Evolutionary conservation across 1,140 invertebrate species (phyloP), one percentile per base, ranked within the genome.

Genomic region (Neotoxoptera formosana): DNA sequence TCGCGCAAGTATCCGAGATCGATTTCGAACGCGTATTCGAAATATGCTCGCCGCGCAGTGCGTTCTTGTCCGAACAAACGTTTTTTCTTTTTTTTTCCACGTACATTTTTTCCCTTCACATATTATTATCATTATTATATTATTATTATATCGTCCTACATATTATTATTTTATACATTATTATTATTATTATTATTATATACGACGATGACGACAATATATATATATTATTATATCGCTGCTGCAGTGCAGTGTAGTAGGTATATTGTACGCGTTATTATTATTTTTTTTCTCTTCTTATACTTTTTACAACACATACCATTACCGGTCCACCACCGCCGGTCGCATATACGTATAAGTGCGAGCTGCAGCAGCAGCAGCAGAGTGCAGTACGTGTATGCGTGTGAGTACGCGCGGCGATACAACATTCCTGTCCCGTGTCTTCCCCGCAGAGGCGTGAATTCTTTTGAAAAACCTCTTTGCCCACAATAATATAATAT

Each of bases 391-490:
- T 34, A 9, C 36, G 48, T 53, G n/a, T n/a, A n/a, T 21, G 51
- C 11, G 11, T 86, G 25, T 92, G 34, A 84, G 45, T 84, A 83
- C 34, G 91, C 34, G 91, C 47, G 48, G 48, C 91, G 83, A 34
- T 45, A 86, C 91, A 93, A 86, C 91, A 93, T 93, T 93, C 91
- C 91, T 86, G 34, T 41, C 34, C 81, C 91, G 81, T 93, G 91
- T 93, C 91, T 93, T 93, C n/a, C 34, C 91, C 23, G 34, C 91
- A 83, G 81, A 93, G 91, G 91, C 91, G 91, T 93, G 91, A 93
- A 93, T 93, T 93, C 91, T 93, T 93, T 93, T 53, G 48, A 92
- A 92, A 92, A 67, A 41, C 25, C 53, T 45, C 89, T 90, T 60
- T 56, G 34, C 90, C 41, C 41, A 41, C 41, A 41, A 41, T 4